Conservation (phyloP, 1,140 invertebrate genomes). For the Bombus affinis region DNA sequence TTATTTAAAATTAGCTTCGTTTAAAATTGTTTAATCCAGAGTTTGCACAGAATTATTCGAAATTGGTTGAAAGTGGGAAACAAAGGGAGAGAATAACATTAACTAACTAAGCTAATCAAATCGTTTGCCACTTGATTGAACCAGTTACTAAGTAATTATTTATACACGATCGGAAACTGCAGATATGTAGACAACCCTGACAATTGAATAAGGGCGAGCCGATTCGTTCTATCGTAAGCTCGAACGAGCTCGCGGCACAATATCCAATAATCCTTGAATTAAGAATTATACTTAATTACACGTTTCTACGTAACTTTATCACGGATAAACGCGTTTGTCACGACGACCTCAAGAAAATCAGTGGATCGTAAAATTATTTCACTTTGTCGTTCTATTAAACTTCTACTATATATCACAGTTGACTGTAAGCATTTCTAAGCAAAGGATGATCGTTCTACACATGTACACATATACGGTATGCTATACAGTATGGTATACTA, state of each 20-base stretch:
- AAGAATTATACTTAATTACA: neutral
- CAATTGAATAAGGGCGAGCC: neutral
- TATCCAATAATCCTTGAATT: neutral
- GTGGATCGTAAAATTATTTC: constrained; percentile 28
- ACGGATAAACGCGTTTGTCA: neutral
- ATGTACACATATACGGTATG: too few species aligned
- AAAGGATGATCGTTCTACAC: neutral
- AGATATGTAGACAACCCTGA: too few species aligned
- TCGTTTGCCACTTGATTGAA: neutral
- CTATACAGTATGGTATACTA: too few species aligned
- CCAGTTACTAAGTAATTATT: neutral
- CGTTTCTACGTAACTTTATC: neutral
- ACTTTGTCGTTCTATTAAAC: neutral
- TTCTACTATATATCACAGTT: neutral
- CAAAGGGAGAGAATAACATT: neutral
- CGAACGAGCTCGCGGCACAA: too few species aligned
- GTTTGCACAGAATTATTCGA: neutral
- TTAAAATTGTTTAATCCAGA: too few species aligned
- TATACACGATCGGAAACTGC: neutral
- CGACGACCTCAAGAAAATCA: neutral
- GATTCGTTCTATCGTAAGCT: neutral
- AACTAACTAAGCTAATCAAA: neutral
- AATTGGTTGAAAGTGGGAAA: neutral
- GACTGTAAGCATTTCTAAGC: neutral
- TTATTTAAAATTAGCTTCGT: too few species aligned